Base-by-base conservation (phyloP, 2,888 invertebrate genomes). In the Lasiommata megera region DNA sequence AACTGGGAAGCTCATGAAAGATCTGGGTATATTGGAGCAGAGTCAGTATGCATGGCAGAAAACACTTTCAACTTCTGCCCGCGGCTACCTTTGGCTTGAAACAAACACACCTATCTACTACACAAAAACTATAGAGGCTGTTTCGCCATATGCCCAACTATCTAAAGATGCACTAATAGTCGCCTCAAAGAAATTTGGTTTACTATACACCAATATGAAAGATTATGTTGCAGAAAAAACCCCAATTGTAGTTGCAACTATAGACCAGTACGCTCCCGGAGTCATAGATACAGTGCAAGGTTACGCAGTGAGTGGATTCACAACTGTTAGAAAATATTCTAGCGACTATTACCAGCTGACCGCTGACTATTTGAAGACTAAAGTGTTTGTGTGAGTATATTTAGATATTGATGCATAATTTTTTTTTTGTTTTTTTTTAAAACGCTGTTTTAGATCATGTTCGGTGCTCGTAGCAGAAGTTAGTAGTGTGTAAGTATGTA, bases 381-480 rank as follows among this genome's bases (percentile, higher is more conserved):
- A 95, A 88, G 94, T 96, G 56, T 95, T 96, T 87, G 92, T 95
- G 96, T 96, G 89, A 94, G 96, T 94, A 11, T 3, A 3, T 3
- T 3, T 3, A 23, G 23, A 23, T 5, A 5, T 3, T 5, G 23
- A 23, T 23, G 23, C 5, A 23, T 23, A 23, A 23, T 5, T 2
- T 3, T 23, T 23, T 3, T 5, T 23, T 23, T 23, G 23, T 3
- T 23, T 23, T 23, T 73, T 71, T 8, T 16, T 23, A 16, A 18
- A 16, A n/a, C n/a, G 46, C 31, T 56, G 28, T 50, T 34, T 41
- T 17, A 38, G 8, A 23, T 12, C 7, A 0, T n/a, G 12, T 14
- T 46, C 11, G n/a, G n/a, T n/a, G n/a, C n/a, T n/a, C n/a, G n/a
- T n/a, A n/a, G n/a, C n/a, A n/a, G n/a, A n/a, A n/a, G n/a, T n/a